Base-by-base conservation (phyloP, 2,888 invertebrate genomes). In the Pinctada fucata region DNA sequence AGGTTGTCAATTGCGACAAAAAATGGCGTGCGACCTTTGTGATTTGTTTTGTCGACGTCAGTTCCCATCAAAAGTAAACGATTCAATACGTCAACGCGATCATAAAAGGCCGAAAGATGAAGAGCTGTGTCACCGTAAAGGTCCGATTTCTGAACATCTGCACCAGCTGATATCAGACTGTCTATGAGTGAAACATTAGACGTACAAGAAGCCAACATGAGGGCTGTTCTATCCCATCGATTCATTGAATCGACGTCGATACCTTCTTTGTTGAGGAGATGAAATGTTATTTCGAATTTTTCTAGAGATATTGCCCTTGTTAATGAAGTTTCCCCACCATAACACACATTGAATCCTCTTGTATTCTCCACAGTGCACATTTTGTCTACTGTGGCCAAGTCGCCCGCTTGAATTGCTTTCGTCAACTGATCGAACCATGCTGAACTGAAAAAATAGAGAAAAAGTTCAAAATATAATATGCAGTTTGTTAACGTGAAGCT, bases 61-160 rank as follows among this genome's bases (percentile, higher is more conserved):
- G 80, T 82, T 13, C 85, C 84, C 16, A 71, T 50, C 63, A 72
- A 52, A 2, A 83, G 76, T 8, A 85, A 72, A 3, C 71, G 13
- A 3, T 74, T 58, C 2, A 82, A 80, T 45, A 72, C 67, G 16
- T 78, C 66, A 31, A 68, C 63, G 50, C 58, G 47, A 64, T 83
- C 78, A 49, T 82, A 75, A 75, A 76, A 81, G 2, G 79, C 75
- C 45, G 79, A 74, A 2, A 79, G 75, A 16, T 69, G 73, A 58
- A 84, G 76, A 6, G 84, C 82, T 5, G 84, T 82, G n/a, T 79
- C 73, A 10, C 83, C 82, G 1, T 68, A 45, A 13, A 83, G 73
- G 72, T 84, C 83, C n/a, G 69, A 31, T 50, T 45, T 66, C 52
- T 85, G 74, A 3, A 78, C 73, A n/a, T 72, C 65, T 48, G 79